phyloP scores from a whole-genome alignment of 2,888 invertebrate species.

The Plebejus argus region DNA sequence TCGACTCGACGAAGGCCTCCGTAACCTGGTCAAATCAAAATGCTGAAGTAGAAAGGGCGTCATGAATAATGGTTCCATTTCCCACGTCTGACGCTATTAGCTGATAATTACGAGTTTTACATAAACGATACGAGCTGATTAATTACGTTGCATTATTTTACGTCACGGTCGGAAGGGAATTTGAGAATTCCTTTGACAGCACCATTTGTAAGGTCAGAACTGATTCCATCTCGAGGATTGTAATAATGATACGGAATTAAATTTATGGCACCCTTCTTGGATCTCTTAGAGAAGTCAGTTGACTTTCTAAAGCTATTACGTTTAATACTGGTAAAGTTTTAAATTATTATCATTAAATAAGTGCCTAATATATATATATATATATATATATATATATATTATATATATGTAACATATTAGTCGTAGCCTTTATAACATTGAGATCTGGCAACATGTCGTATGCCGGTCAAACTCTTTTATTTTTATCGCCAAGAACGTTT shows the following conservation, averaged over 20 bases:
- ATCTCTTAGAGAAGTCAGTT: constrained; percentile 1
- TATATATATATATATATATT: no score
- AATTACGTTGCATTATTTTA: constrained; percentile 32
- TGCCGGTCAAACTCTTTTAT: not conserved
- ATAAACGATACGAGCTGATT: constrained; percentile 35
- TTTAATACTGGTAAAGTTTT: not conserved
- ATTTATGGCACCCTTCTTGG: not conserved
- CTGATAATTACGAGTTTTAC: constrained; percentile 35
- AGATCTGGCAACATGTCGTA: not conserved
- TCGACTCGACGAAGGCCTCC: constrained; percentile 7
- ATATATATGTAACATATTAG: no score
- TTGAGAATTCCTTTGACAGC: constrained; percentile 14
- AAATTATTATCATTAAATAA: not conserved
- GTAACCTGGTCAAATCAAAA: constrained; percentile 25
- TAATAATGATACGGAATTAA: not conserved
- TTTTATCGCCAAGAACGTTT: not conserved
- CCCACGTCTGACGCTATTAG: constrained; percentile 37
- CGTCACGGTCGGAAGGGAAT: constrained; percentile 22
- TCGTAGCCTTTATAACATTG: not conserved
- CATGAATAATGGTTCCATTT: constrained; percentile 35
- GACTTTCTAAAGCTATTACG: constrained; percentile 14
- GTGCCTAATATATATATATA: not conserved
- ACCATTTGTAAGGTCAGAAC: constrained; percentile 22
- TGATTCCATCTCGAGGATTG: constrained; percentile 15
- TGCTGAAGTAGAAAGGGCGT: constrained; percentile 34